Evolutionary conservation across 2,113 vertebrate species (phyloP), one percentile per base, ranked within the genome.

Genomic region (Prietella phreatophila): DNA sequence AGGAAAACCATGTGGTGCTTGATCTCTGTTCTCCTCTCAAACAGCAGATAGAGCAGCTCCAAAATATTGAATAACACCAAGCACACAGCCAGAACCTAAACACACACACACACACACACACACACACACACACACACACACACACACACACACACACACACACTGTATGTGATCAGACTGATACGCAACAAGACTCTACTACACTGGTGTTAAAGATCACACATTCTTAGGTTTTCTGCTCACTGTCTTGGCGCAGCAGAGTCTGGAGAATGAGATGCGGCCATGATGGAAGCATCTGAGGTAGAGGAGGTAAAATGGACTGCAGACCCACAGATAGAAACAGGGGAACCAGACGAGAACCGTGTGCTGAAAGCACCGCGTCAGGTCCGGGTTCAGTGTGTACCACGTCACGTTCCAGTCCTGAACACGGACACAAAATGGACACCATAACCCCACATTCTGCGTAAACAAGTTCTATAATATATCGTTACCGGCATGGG

Each of bases 1-100:
- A 96, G 93, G 90, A 96, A 95, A 86, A 96, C 94, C 92, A 95
- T 93, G 91, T 96, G 95, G 55, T 94, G 93, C n/a, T 94, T 78
- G 58, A 95, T 95, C 80, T 95, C 94, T 63, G 92, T 91, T 58
- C 93, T 94, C 55, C 92, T 92, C 89, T 95, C 93, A 91, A 95
- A 89, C 88, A 96, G 86, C 80, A 95, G 93, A 87, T 95, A 96
- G 92, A 96, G 94, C 88, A 95, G 93, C 92, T 96, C 95, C 89
- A 96, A 92, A 53, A 95, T 94, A 61, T 94, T 94, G 71, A 95
- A 95, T 2, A 94, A 95, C 47, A 95, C 95, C 93, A 96, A 90
- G 85, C 94, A 90, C 90, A 96, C 93, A 50, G 94, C 95, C 92
- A 96, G 90, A 79, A 94, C 92, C 95, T 96, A 71, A 17, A 15